Conservation (phyloP, 2,888 invertebrate genomes). For the Graphium colonna region DNA sequence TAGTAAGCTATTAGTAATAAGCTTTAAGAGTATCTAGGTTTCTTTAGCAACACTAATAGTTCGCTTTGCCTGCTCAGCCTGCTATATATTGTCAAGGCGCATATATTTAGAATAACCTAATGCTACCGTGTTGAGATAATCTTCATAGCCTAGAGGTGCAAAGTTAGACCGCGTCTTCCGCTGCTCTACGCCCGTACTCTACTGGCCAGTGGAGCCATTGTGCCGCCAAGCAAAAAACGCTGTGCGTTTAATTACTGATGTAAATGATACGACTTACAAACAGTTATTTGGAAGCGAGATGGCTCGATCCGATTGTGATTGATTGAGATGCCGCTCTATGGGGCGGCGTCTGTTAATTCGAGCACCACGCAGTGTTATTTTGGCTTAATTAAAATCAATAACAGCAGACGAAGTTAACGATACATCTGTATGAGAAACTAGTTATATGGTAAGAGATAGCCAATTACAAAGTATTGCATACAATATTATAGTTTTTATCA, state of each 20-base stretch:
- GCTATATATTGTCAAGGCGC: too few relatives aligned
- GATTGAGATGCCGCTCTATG: slow-evolving; percentile 12
- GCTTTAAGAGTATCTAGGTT: too few relatives aligned
- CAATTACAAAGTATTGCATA: too few relatives aligned
- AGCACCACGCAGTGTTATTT: not conserved
- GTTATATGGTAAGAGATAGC: too few relatives aligned
- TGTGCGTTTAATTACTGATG: slow-evolving; percentile 29
- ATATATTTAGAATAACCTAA: too few relatives aligned
- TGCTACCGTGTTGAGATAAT: too few relatives aligned
- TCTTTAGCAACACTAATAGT: too few relatives aligned
- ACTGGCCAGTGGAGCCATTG: slow-evolving; percentile 20
- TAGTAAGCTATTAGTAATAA: too few relatives aligned
- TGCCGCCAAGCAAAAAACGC: slow-evolving; percentile 29
- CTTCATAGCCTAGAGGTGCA: too few relatives aligned
- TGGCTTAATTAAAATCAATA: not conserved
- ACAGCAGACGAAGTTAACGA: not conserved
- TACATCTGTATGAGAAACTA: not conserved
- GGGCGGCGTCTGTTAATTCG: not conserved
- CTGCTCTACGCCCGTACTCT: slow-evolving; percentile 9
- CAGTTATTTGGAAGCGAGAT: slow-evolving; percentile 22
- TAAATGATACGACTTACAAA: slow-evolving; percentile 24
- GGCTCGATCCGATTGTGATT: slow-evolving; percentile 12
- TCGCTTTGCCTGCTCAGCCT: too few relatives aligned
- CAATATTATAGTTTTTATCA: too few relatives aligned
- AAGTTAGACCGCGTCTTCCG: not conserved